phyloP scores from a whole-genome alignment of 2,797 vertebrate genomes.

The Aphelocoma californica region DNA sequence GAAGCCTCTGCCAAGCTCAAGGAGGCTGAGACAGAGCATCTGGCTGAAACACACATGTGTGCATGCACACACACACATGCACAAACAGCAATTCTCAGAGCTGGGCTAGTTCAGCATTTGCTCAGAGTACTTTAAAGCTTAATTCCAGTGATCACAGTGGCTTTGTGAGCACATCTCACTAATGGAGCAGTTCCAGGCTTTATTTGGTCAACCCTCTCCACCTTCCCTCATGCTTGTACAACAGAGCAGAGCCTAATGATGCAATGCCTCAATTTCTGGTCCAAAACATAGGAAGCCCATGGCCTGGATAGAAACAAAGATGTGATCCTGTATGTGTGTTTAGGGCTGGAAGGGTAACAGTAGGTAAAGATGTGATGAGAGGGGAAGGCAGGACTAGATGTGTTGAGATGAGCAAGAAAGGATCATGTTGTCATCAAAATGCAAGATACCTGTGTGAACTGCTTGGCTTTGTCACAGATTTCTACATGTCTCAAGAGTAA shows the following conservation, averaged over 20 bases:
- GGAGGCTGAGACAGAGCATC: not conserved
- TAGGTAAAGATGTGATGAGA: not conserved
- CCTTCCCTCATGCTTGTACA: not conserved
- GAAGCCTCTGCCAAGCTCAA: not conserved
- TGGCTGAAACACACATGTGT: not conserved
- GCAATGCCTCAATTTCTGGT: not conserved
- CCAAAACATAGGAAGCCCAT: not conserved
- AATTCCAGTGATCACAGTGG: not conserved
- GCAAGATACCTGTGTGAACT: not conserved
- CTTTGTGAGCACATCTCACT: not conserved
- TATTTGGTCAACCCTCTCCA: not conserved
- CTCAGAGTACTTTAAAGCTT: constrained; percentile 1
- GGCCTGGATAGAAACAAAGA: not conserved
- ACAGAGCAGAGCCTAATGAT: not conserved
- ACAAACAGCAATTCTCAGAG: constrained; percentile 18
- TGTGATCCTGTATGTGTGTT: not conserved
- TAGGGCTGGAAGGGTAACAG: not conserved
- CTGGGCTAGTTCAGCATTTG: constrained; percentile 19
- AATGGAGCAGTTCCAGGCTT: not conserved
- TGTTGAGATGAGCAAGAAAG: not conserved
- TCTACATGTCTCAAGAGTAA: not conserved
- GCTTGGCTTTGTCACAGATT: not conserved
- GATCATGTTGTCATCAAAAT: not conserved
- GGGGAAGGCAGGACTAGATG: not conserved
- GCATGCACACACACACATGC: not conserved